Evolutionary conservation across 2,113 vertebrate species (phyloP).

Genomic region (Cyanistes caeruleus): DNA sequence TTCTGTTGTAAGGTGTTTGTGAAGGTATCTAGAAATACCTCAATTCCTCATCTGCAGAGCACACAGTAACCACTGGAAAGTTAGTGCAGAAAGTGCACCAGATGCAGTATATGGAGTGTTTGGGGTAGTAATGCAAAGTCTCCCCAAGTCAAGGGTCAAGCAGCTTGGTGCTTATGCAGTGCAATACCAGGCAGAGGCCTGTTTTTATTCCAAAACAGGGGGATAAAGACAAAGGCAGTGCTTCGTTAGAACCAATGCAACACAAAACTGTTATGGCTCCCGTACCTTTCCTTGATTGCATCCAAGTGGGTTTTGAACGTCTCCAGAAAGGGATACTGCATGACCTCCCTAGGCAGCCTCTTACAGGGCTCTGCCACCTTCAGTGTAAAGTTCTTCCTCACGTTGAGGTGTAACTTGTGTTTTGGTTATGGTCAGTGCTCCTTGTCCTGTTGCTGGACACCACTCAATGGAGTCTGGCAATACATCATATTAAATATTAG

Average conservation of each 20-base stretch:
- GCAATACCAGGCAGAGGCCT: not conserved
- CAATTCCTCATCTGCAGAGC: not conserved
- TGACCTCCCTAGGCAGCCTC: not conserved
- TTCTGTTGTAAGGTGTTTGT: not conserved
- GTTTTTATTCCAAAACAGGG: not conserved
- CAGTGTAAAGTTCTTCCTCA: not conserved
- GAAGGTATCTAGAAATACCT: not conserved
- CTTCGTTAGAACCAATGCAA: not conserved
- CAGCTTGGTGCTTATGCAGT: not conserved
- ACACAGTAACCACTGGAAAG: not conserved
- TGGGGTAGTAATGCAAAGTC: not conserved
- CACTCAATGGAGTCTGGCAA: conserved; percentile 30
- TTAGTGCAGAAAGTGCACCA: not conserved
- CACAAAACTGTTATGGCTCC: not conserved
- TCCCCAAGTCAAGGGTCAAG: not conserved
- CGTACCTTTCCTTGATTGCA: not conserved
- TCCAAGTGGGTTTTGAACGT: not conserved
- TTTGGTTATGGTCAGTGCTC: not conserved
- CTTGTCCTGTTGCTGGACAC: not conserved
- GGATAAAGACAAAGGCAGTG: not conserved
- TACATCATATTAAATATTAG: conserved; percentile 85
- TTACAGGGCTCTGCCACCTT: not conserved
- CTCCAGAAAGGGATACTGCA: not conserved
- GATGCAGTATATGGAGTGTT: not conserved
- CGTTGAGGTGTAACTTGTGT: not conserved